A percentile compares a stretch with the other conserved stretches of the same genome.
These are phyloP conservation scores for Phragmatobia fuliginosa DNA, from an alignment of 2,888 invertebrate species.

Conservation along the genomic window DNA sequence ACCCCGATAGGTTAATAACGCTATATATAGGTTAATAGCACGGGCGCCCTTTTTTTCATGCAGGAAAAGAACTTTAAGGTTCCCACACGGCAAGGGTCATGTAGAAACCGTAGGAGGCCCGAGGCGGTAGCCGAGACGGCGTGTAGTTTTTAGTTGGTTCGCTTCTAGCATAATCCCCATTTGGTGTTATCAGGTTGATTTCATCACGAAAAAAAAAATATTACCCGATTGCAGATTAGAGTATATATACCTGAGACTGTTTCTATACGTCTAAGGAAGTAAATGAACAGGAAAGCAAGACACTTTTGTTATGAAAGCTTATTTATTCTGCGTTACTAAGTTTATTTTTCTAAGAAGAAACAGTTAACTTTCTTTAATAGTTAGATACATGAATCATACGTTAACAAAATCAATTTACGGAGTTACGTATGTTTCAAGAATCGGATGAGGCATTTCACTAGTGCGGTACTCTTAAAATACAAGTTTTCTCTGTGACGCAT, in stretches of 20 bases:
- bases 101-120: too few relatives aligned
- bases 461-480: background rate
- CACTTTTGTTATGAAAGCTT: background rate
- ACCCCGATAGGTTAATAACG: too few relatives aligned
- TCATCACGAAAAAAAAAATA: too few relatives aligned
- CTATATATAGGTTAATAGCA: too few relatives aligned
- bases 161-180: too few relatives aligned
- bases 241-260: background rate
- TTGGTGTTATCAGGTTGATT: too few relatives aligned
- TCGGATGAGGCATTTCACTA: slow-evolving; percentile 3
- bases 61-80: too few relatives aligned
- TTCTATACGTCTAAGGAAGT: background rate
- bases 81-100: too few relatives aligned
- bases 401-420: background rate
- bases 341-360: background rate
- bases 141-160: too few relatives aligned
- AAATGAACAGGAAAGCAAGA: background rate
- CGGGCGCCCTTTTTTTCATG: too few relatives aligned
- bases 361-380: background rate
- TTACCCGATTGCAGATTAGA: too few relatives aligned
- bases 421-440: background rate
- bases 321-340: background rate
- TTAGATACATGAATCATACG: background rate
- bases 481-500: background rate
- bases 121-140: too few relatives aligned